Conservation (phyloP, 1,140 invertebrate genomes). For the Drosophila trapezifrons region DNA sequence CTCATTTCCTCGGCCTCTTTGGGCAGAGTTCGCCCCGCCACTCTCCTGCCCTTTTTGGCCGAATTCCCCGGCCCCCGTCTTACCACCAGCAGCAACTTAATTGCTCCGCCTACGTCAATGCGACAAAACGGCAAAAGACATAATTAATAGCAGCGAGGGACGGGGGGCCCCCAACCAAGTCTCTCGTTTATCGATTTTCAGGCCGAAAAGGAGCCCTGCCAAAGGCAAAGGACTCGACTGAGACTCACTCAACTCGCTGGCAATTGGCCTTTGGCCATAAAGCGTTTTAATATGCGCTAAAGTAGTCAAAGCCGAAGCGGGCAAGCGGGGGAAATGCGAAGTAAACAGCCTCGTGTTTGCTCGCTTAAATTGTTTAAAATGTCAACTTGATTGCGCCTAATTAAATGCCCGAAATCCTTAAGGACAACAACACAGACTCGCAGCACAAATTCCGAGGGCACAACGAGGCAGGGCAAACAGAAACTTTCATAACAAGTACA, state of each 20-base stretch:
- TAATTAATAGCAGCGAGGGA: constrained; percentile 68
- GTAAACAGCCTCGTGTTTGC: constrained; percentile 57
- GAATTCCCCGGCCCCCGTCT: neutral
- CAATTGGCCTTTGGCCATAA: constrained; percentile 78
- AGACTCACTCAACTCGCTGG: constrained; percentile 35
- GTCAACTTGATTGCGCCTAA: constrained; percentile 81
- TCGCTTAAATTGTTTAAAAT: constrained; percentile 82
- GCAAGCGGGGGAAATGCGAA: neutral
- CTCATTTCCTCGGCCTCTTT: constrained; percentile 31
- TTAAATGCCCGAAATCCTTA: constrained; percentile 80
- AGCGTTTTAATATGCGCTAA: constrained; percentile 77
- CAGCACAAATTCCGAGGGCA: neutral
- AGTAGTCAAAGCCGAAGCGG: constrained; percentile 46
- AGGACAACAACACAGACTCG: constrained; percentile 64
- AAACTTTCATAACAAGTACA: constrained; percentile 75
- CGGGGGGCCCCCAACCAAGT: constrained; percentile 1
- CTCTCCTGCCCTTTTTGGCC: constrained; percentile 6
- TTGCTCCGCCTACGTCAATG: constrained; percentile 75
- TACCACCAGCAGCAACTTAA: constrained; percentile 59
- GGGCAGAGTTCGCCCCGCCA: too few species aligned
- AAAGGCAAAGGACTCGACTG: constrained; percentile 24
- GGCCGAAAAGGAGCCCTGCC: constrained; percentile 15
- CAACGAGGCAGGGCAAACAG: constrained; percentile 10
- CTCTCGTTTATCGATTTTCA: constrained; percentile 69
- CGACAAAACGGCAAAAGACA: constrained; percentile 82